Base-by-base conservation (phyloP, 2,888 invertebrate species). In the Amitus sp. region DNA sequence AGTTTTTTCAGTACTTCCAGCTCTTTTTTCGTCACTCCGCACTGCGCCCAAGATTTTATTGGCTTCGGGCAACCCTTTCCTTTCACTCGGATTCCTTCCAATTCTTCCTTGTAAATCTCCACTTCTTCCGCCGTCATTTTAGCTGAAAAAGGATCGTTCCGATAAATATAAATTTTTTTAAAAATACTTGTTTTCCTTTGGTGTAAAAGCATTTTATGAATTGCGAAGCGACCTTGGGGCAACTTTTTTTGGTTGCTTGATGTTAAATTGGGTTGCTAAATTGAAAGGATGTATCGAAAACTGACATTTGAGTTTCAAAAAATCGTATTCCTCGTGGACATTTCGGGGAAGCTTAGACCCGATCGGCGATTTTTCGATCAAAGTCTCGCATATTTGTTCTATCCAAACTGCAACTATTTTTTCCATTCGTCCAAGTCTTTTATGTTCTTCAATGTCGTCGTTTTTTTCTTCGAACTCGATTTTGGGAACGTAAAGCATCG, bases 1-100 rank as follows among this genome's bases (percentile, higher is more conserved):
- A 92, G 87, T 84, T 91, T 95, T 82, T 94, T 96, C 55, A 99
- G 83, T 67, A 93, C 89, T 73, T 97, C 97, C 82, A 98, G 85
- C 79, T 98, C 94, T 80, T 96, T 97, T 79, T 95, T 95, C 62
- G 95, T 95, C 15, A 98, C 94, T 3, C 99, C 99, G 80, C 96
- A 97, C 75, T 99, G 99, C 0, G 99, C 97, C 99, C 99, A 99
- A 0, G 92, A 90, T 84, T 90, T 94, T 60, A 99, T 95, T 0
- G 94, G 93, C 78, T 95, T 96, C 0, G 99, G 99, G 78, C 96
- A 97, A 6, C 95, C 94, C 79, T 97, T 97, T 18, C 99, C 99
- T 79, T 95, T 94, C 0, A 98, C 96, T 69, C 94, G 88, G 53
- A 99, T 95, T 1, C 96, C 97, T 84, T 99, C 99, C 63, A 99